phyloP scores from a whole-genome alignment of 2,888 invertebrate genomes.

The Agriopis marginaria region DNA sequence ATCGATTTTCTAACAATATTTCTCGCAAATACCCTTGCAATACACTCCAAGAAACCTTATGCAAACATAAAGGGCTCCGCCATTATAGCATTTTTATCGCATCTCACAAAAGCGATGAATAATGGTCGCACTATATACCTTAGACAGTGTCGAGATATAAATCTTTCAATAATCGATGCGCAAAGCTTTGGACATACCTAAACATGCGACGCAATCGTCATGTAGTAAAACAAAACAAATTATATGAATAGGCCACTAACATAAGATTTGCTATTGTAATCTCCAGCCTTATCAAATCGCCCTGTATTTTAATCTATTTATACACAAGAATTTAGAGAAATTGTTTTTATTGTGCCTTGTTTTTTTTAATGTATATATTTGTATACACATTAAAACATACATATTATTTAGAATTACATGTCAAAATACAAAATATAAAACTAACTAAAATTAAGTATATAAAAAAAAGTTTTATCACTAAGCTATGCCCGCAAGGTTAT shows the following conservation, averaged over 20 bases:
- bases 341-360: too few relatives aligned
- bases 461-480: too few relatives aligned
- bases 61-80: slow-evolving; percentile 40
- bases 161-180: slow-evolving; percentile 82
- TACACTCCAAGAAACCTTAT: slow-evolving; percentile 25
- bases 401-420: too few relatives aligned
- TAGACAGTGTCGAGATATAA: slow-evolving; percentile 76
- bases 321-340: too few relatives aligned
- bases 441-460: too few relatives aligned
- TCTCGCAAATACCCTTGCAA: slow-evolving; percentile 15
- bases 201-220: neutral
- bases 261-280: too few relatives aligned
- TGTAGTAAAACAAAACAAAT: neutral
- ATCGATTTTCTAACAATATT: slow-evolving; percentile 3
- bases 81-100: slow-evolving; percentile 65
- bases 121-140: slow-evolving; percentile 73
- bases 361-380: too few relatives aligned
- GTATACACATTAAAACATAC: too few relatives aligned
- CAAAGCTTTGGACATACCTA: slow-evolving; percentile 31
- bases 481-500: too few relatives aligned
- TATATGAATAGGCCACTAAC: neutral
- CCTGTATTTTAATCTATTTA: too few relatives aligned
- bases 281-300: too few relatives aligned
- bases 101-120: slow-evolving; percentile 77
- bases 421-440: too few relatives aligned